Evolutionary conservation across 2,888 invertebrate genomes (phyloP).

Genomic region (Clistopyga incitator): DNA sequence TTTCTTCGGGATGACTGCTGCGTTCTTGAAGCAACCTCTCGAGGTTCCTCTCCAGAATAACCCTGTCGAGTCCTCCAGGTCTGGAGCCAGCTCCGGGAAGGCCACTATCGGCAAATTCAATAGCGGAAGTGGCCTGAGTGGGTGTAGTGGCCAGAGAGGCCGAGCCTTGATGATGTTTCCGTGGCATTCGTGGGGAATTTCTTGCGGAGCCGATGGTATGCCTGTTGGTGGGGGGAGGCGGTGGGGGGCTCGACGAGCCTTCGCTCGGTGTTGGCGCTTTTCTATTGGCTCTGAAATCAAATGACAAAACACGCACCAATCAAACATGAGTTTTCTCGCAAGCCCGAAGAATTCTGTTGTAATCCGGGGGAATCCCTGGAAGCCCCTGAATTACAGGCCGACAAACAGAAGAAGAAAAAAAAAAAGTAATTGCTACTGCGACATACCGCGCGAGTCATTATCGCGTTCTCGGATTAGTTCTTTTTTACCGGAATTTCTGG

Average conservation of each 20-base stretch:
- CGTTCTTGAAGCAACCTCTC: conserved; percentile 87
- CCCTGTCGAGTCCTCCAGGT: conserved; percentile 87
- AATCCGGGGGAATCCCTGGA: background rate
- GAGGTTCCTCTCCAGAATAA: conserved; percentile 89
- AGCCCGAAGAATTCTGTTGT: background rate
- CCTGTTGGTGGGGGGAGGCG: conserved; percentile 85
- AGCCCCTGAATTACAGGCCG: background rate
- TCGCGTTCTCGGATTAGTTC: background rate
- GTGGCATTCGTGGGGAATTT: conserved; percentile 85
- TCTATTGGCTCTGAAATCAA: conserved; percentile 70
- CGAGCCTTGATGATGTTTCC: conserved; percentile 83
- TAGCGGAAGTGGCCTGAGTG: conserved; percentile 74
- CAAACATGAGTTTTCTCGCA: conserved; percentile 31
- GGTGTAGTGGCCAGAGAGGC: conserved; percentile 81
- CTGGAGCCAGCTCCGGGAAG: conserved; percentile 74
- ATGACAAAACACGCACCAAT: background rate
- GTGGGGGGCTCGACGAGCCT: conserved; percentile 85
- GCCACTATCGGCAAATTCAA: conserved; percentile 74
- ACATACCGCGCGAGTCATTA: background rate
- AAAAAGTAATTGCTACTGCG: background rate
- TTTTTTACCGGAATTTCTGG: background rate
- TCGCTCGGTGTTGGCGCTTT: conserved; percentile 85
- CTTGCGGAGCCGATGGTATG: conserved; percentile 83
- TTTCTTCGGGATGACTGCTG: conserved; percentile 79
- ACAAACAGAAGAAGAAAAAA: background rate